Evolutionary conservation across 2,888 invertebrate species (phyloP), one percentile per base, ranked within the genome.

Genomic region (Acronicta aceris): DNA sequence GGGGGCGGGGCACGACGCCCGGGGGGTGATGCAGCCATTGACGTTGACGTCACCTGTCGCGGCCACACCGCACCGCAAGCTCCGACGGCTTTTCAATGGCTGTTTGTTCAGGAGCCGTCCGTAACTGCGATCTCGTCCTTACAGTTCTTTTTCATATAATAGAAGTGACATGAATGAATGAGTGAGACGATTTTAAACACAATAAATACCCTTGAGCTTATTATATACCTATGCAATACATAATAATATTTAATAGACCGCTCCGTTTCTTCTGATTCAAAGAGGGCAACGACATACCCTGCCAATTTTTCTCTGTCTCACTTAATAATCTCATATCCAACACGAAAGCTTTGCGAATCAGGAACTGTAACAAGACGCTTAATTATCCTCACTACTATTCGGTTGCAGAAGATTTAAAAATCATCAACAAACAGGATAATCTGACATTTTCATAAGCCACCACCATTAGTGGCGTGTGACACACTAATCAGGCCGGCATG

Each of bases 401-500:
- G 17, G 30, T 36, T 21, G 48, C 17, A 27, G 4, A 17, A 30
- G 30, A 53, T 47, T 72, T 38, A 54, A 51, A 46, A 59, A 59
- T 47, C 40, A 61, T 51, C 40, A 62, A 45, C 41, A 42, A 51
- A 50, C 36, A 10, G 38, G 33, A n/a, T 17, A 48, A 61, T 67
- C 48, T 51, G 62, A 54, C 57, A 50, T 9, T 41, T 46, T 9
- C 47, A 55, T 74, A 69, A 69, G 49, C 59, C 52, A 30, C 16
- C 33, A 55, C 55, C 60, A 65, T 74, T 60, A 65, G 55, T 45
- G 59, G 13, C 38, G 36, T 53, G 53, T 53, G 53, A 43, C 54
- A 45, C 25, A 17, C 10, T 56, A 57, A 72, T 36, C 65, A 42
- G 41, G 21, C 42, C 36, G 36, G 21, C 51, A 58, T 21, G 48